These are phyloP conservation scores for Sporophila hypoxantha DNA, from an alignment of 2,113 vertebrate genomes.

Conservation along the genomic window DNA sequence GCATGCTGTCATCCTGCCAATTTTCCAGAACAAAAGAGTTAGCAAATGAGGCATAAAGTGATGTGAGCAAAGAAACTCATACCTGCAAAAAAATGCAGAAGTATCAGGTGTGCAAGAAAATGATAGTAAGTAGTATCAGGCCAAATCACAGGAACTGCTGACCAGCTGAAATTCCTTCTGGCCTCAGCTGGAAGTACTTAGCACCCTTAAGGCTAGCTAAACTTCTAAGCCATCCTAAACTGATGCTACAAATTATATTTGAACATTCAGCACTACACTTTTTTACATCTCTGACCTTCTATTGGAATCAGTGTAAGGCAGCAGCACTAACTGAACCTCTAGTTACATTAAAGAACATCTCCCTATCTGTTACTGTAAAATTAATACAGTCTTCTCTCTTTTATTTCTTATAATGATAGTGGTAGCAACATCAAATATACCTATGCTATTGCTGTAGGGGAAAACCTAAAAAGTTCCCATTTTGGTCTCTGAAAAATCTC, in stretches of 20 bases:
- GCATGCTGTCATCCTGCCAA: conserved; percentile 31
- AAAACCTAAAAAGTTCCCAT: not conserved
- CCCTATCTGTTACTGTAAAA: not conserved
- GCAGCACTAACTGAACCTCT: not conserved
- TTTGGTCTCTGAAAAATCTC: not conserved
- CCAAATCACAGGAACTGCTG: not conserved
- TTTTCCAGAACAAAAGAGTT: conserved; percentile 33
- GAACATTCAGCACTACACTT: conserved; percentile 16
- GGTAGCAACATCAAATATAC: not conserved
- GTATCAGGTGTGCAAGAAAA: not conserved
- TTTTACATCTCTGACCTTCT: not conserved
- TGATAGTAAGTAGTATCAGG: not conserved
- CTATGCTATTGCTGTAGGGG: not conserved
- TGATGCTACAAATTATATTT: not conserved
- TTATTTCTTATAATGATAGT: not conserved
- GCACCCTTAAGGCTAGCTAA: not conserved
- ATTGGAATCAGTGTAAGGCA: not conserved
- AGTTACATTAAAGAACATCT: not conserved
- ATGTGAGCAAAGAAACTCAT: conserved; percentile 22
- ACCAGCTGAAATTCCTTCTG: not conserved
- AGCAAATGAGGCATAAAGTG: conserved; percentile 28
- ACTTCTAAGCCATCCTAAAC: not conserved
- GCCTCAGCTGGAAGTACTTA: not conserved
- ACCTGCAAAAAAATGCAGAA: not conserved
- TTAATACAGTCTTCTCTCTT: not conserved